phyloP scores from a whole-genome alignment of 2,888 invertebrate genomes.

The Pediacus dermestoides region DNA sequence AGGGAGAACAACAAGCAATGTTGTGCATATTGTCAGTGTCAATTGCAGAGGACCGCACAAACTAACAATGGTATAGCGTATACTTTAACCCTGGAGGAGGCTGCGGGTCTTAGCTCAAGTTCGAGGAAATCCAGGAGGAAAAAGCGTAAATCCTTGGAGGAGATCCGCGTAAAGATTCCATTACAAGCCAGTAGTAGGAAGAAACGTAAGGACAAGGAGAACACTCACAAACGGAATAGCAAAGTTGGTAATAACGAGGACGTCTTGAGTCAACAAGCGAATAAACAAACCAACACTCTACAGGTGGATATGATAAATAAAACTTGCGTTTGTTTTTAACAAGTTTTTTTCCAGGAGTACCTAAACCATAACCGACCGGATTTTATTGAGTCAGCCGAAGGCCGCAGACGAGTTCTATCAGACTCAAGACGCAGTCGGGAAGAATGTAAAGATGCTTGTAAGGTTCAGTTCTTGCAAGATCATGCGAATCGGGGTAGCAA shows the following conservation, averaged over 20 bases:
- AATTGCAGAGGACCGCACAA: conserved; percentile 29
- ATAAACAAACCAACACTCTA: conserved; percentile 5
- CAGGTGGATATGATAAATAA: too few relatives aligned
- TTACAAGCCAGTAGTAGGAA: conserved; percentile 17
- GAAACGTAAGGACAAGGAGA: conserved; percentile 25
- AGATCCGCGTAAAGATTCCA: conserved; percentile 37
- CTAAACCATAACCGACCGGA: conserved; percentile 67
- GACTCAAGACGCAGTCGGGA: conserved; percentile 29
- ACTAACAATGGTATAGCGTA: conserved; percentile 49
- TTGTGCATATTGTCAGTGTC: conserved; percentile 34
- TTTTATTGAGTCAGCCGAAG: conserved; percentile 60
- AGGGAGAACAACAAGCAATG: conserved; percentile 17
- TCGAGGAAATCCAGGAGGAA: conserved; percentile 19
- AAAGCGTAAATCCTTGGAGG: conserved; percentile 28
- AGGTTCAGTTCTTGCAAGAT: conserved; percentile 33
- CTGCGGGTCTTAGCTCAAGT: too few relatives aligned
- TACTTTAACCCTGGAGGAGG: conserved; percentile 46
- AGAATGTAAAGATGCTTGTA: conserved; percentile 50
- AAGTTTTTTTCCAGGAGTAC: conserved; percentile 59
- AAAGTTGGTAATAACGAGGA: conserved; percentile 10
- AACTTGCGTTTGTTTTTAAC: too few relatives aligned
- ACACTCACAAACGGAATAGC: conserved; percentile 21
- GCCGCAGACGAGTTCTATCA: conserved; percentile 44
- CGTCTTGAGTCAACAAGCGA: neutral
- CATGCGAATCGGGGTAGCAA: conserved; percentile 14